phyloP scores from a whole-genome alignment of 2,797 vertebrate genomes.

The Fratercula arctica region DNA sequence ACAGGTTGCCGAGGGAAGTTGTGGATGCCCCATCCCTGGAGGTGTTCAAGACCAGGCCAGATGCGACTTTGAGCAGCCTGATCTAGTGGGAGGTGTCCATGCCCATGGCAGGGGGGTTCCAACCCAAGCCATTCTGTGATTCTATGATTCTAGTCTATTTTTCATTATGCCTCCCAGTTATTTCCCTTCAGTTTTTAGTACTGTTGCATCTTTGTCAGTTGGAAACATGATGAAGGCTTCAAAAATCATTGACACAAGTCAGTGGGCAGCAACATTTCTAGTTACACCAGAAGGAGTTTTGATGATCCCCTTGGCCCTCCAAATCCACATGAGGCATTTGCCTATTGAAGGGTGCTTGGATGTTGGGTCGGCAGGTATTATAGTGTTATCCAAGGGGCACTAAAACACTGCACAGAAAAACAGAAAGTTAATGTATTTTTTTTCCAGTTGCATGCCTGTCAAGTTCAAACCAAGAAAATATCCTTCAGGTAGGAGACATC shows the following conservation, averaged over 20 bases:
- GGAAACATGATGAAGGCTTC: background rate
- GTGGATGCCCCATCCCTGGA: no score
- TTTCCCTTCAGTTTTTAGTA: background rate
- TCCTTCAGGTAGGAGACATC: background rate
- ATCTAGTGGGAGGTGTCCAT: no score
- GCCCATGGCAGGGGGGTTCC: no score
- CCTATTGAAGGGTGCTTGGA: background rate
- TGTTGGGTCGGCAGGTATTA: background rate
- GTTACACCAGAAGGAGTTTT: background rate
- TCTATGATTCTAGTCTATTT: background rate
- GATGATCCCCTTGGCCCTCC: background rate
- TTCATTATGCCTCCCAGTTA: background rate
- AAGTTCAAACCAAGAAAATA: background rate
- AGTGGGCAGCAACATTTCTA: background rate
- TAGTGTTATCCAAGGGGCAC: background rate
- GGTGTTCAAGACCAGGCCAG: no score
- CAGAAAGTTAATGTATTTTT: background rate
- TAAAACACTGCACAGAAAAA: background rate
- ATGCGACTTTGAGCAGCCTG: no score
- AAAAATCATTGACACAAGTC: background rate
- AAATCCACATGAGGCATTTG: background rate
- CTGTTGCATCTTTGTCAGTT: background rate
- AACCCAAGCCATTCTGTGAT: no score
- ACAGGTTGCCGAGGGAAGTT: no score
- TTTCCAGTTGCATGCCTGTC: background rate